Percentiles rank a stretch among this genome's conserved stretches.
These are phyloP conservation scores for Neosilurus mollespiculum DNA, from an alignment of 2,797 vertebrate species.

Conservation along the genomic window DNA sequence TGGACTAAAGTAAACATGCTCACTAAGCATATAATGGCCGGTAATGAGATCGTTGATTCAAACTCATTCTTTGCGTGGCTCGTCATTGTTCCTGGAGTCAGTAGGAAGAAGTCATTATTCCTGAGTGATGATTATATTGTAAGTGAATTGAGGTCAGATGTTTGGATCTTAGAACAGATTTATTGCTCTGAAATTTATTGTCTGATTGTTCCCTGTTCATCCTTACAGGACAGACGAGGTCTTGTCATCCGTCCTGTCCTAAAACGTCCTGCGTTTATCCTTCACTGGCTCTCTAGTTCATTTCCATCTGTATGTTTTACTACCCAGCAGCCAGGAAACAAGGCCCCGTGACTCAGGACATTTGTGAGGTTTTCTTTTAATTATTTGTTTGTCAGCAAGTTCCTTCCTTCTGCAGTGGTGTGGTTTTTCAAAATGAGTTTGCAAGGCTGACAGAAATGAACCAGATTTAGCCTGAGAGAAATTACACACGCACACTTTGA, in stretches of 20 bases:
- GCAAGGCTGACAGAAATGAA: not conserved
- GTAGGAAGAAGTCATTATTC: not conserved
- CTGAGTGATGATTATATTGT: not conserved
- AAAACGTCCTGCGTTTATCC: constrained; percentile 19
- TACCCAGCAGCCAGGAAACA: constrained; percentile 34
- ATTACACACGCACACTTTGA: not conserved
- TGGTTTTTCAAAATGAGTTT: not conserved
- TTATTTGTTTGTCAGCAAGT: constrained; percentile 57
- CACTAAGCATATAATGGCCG: not conserved
- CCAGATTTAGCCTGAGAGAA: not conserved
- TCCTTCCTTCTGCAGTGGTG: constrained; percentile 17
- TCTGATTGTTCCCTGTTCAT: not conserved
- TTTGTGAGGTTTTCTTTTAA: constrained; percentile 52
- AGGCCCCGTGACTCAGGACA: constrained; percentile 45
- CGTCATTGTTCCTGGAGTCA: not conserved
- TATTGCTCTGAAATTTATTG: not conserved
- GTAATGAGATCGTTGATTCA: not conserved
- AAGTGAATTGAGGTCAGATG: not conserved
- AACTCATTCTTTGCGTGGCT: not conserved
- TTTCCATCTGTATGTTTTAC: constrained; percentile 47
- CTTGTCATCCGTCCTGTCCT: not conserved
- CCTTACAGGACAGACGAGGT: too few species aligned
- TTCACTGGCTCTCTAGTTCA: constrained; percentile 30
- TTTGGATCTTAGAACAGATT: not conserved
- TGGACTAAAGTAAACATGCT: not conserved